A percentile compares a stretch with the other conserved stretches of the same genome.
These are phyloP conservation scores for Epinotia demarniana DNA, from an alignment of 2,888 invertebrate species.

Conservation along the genomic window DNA sequence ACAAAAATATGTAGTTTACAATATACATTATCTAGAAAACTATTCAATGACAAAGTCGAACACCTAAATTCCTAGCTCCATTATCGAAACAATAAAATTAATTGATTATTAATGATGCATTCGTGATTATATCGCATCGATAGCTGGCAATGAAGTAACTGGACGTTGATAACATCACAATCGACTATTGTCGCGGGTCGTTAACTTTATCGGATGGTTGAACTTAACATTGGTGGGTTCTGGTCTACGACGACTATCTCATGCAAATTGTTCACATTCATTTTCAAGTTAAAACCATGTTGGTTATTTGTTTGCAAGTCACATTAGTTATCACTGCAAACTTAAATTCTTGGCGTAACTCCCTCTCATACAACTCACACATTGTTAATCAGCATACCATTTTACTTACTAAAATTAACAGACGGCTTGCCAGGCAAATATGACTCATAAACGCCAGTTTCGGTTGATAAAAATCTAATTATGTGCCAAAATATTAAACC, in stretches of 20 bases:
- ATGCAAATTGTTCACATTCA: constrained; percentile 23
- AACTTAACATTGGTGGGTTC: constrained; percentile 40
- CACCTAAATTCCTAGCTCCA: constrained; percentile 59
- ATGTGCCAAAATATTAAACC: constrained; percentile 77
- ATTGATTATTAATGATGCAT: constrained; percentile 58
- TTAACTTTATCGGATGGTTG: constrained; percentile 50
- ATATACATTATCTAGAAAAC: background rate
- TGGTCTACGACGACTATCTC: constrained; percentile 32
- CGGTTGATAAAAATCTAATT: constrained; percentile 69
- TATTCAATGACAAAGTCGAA: background rate
- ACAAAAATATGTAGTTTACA: background rate
- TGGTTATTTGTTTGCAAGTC: background rate
- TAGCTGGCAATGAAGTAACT: constrained; percentile 57
- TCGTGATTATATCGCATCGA: constrained; percentile 56
- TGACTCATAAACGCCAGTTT: constrained; percentile 57
- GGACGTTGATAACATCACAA: constrained; percentile 56
- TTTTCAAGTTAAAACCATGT: background rate
- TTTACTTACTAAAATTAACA: constrained; percentile 30
- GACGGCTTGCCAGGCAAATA: constrained; percentile 49
- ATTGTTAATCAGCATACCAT: constrained; percentile 28
- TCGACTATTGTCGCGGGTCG: constrained; percentile 60
- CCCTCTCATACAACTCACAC: constrained; percentile 17
- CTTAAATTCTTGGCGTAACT: background rate
- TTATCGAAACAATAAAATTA: constrained; percentile 59
- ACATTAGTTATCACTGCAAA: too few species aligned